Conservation (phyloP, 2,888 invertebrate genomes). For the Drosophila robusta region DNA sequence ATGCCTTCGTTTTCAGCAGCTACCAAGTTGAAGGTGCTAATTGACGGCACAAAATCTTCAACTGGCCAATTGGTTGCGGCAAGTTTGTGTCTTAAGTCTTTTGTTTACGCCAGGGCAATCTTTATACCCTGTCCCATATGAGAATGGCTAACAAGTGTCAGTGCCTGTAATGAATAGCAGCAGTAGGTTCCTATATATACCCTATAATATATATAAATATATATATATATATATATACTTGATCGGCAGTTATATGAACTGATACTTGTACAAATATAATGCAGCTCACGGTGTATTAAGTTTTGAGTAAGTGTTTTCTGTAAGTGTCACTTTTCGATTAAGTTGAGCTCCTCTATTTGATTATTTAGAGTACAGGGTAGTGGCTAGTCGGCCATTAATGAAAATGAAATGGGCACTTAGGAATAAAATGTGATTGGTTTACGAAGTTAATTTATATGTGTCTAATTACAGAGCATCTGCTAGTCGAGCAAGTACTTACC, state of each 20-base stretch:
- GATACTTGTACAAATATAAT: too few relatives aligned
- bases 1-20: conserved; percentile 33
- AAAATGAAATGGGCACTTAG: too few relatives aligned
- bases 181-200: background rate
- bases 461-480: background rate
- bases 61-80: conserved; percentile 28
- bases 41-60: conserved; percentile 44
- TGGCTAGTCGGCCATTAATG: too few relatives aligned
- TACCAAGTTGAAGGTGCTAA: conserved; percentile 63
- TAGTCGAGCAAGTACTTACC: conserved; percentile 88
- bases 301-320: too few relatives aligned
- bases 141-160: background rate
- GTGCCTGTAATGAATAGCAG: background rate
- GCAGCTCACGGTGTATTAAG: too few relatives aligned
- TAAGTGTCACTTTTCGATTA: too few relatives aligned
- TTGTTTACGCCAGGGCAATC: conserved; percentile 37
- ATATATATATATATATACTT: too few relatives aligned
- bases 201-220: background rate
- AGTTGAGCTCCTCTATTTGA: too few relatives aligned
- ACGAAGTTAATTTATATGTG: too few relatives aligned
- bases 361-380: too few relatives aligned
- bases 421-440: background rate
- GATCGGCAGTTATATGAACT: too few relatives aligned
- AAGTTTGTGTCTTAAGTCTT: conserved; percentile 67
- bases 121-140: conserved; percentile 1